Conservation (phyloP, 2,113 vertebrate species). For the Orycteropus afer region DNA sequence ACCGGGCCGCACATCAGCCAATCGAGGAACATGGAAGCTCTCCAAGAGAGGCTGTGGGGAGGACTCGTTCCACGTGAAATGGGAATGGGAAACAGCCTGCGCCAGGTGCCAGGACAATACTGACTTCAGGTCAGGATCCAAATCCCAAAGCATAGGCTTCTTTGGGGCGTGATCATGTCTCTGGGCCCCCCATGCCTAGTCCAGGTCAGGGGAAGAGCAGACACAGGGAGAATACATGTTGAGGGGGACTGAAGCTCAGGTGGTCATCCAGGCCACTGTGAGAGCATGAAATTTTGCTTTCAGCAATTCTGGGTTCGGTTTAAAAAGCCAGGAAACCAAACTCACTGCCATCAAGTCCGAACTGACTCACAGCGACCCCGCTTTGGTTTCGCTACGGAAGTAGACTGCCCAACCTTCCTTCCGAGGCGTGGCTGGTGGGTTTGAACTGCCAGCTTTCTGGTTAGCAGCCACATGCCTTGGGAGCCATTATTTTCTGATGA, state of each 20-base stretch:
- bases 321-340: too few species aligned
- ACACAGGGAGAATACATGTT: neutral
- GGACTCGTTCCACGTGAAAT: neutral
- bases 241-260: neutral
- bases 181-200: neutral
- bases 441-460: too few species aligned
- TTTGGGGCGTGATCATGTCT: neutral
- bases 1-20: neutral
- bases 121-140: neutral
- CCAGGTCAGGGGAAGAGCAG: neutral
- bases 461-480: too few species aligned
- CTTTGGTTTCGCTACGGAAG: too few species aligned
- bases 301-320: neutral
- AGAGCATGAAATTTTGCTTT: neutral
- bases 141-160: neutral
- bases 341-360: too few species aligned
- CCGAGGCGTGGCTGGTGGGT: too few species aligned
- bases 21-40: neutral
- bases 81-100: neutral
- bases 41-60: fast-evolving
- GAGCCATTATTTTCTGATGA: neutral
- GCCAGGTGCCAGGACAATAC: neutral
- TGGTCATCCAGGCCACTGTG: neutral
- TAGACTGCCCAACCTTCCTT: too few species aligned
- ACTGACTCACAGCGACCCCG: too few species aligned